Base-by-base conservation (phyloP, 2,797 vertebrate species). In the Bothrops alternatus region DNA sequence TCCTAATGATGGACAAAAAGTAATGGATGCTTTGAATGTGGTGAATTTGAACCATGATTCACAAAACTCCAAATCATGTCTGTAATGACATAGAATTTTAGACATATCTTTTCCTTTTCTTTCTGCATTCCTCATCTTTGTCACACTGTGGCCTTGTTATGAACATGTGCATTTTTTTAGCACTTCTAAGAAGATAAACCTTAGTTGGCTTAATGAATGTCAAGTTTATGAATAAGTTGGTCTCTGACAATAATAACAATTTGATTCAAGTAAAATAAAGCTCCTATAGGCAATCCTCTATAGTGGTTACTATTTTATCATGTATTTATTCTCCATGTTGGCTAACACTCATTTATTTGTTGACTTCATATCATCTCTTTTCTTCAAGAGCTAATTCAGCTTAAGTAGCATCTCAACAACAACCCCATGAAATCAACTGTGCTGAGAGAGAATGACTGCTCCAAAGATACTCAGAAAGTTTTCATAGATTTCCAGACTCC, bases 21-120 rank as follows among this genome's bases (percentile, higher is more conserved):
- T 88, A 91, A 65, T 73, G 47, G 47, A 50, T 94, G 91, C 14
- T 4, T 93, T 91, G 1, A 55, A 61, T 93, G 94, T 60, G 53
- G 28, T 93, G 93, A 14, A 89, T 96, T 94, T 95, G 25, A 32
- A 88, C 25, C 87, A 69, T 94, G 86, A 78, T 94, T 16, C 18
- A 2, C 47, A 28, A 91, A 92, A 94, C 93, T 95, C 94, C 0
- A 1, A 93, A 88, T 14, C 82, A 60, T 69, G 87, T 65, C n/a
- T 88, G 11, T 11, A 95, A 63, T 61, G 86, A 91, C 87, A 69
- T 88, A 23, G 69, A 93, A 93, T 91, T 86, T 37, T 86, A 78
- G 37, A 93, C 92, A 90, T 78, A 20, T 58, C 8, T 58, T 91
- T 88, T 25, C 89, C 94, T 8, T 89, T 95, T 12, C 90, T 32